Evolutionary conservation across 1,140 invertebrate genomes (phyloP).

Genomic region (Cotesia vestalis): DNA sequence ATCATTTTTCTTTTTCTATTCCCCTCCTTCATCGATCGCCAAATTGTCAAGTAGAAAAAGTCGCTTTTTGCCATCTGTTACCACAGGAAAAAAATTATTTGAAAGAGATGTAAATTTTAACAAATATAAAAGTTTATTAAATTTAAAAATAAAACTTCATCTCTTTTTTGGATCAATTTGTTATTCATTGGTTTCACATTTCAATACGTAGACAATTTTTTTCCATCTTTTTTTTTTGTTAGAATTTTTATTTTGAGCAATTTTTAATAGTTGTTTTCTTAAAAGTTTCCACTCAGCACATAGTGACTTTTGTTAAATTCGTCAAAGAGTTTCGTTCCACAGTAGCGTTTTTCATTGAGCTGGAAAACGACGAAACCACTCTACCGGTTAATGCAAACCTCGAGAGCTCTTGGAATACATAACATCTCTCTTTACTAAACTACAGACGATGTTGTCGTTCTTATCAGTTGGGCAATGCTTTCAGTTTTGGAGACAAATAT

Average conservation of each 20-base stretch:
- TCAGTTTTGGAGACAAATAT: too few relatives aligned
- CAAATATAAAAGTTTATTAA: too few relatives aligned
- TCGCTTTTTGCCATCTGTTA: background rate
- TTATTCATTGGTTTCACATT: too few relatives aligned
- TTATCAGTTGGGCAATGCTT: background rate
- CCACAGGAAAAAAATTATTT: background rate
- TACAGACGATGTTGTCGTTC: conserved; percentile 1
- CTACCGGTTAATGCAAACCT: conserved; percentile 36
- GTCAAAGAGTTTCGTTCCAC: conserved; percentile 31
- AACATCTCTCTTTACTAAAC: conserved; percentile 27
- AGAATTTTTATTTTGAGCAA: background rate
- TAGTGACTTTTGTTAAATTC: conserved; percentile 12
- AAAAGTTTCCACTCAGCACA: too few relatives aligned
- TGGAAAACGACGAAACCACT: conserved; percentile 35
- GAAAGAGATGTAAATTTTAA: too few relatives aligned
- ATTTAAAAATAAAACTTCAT: too few relatives aligned
- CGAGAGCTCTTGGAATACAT: conserved; percentile 35
- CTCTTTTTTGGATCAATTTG: too few relatives aligned
- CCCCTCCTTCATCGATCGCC: background rate
- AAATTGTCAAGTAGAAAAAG: background rate
- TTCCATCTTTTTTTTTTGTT: too few relatives aligned
- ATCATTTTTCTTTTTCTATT: background rate
- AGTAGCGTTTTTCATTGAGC: conserved; percentile 26
- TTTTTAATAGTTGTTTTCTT: conserved; percentile 12
- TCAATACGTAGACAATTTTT: too few relatives aligned